A percentile compares a stretch with the other conserved stretches of the same genome.
These are phyloP conservation scores for Rhizomys pruinosus DNA, from an alignment of 2,113 vertebrate species.

Conservation along the genomic window DNA sequence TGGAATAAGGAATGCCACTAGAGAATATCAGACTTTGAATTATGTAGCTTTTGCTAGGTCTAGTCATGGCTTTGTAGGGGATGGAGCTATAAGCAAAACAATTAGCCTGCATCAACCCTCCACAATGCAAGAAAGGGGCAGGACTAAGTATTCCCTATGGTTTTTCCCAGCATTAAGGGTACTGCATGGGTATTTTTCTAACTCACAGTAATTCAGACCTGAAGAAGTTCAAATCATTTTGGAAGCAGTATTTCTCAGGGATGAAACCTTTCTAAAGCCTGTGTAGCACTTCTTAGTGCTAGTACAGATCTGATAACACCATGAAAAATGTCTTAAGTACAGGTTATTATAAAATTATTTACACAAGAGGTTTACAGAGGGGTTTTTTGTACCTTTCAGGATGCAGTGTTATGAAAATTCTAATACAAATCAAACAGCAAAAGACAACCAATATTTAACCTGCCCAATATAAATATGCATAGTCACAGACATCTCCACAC, in stretches of 20 bases:
- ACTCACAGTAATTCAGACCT: background rate
- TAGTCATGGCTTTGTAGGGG: background rate
- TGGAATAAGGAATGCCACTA: background rate
- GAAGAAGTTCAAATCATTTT: background rate
- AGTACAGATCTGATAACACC: background rate
- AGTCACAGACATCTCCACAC: background rate
- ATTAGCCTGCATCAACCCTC: background rate
- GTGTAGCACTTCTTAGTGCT: background rate
- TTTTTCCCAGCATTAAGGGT: background rate
- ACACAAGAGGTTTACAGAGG: background rate
- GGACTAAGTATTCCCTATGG: background rate
- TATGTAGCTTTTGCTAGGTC: background rate
- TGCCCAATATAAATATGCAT: slow-evolving; percentile 16
- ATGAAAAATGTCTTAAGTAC: background rate
- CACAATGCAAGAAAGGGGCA: background rate
- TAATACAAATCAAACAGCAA: slow-evolving; percentile 54
- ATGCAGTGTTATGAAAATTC: slow-evolving; percentile 20
- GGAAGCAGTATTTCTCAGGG: background rate
- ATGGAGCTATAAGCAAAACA: background rate
- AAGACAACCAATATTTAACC: background rate
- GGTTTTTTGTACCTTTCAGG: slow-evolving; percentile 28
- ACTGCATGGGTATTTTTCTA: background rate
- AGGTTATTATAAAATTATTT: background rate
- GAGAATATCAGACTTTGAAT: background rate
- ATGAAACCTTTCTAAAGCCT: slow-evolving; percentile 43